A percentile compares a stretch with the other conserved stretches of the same genome.
Evolutionary conservation across 1,140 invertebrate species (phyloP).

Genomic region (Drosophila chauvacae): DNA sequence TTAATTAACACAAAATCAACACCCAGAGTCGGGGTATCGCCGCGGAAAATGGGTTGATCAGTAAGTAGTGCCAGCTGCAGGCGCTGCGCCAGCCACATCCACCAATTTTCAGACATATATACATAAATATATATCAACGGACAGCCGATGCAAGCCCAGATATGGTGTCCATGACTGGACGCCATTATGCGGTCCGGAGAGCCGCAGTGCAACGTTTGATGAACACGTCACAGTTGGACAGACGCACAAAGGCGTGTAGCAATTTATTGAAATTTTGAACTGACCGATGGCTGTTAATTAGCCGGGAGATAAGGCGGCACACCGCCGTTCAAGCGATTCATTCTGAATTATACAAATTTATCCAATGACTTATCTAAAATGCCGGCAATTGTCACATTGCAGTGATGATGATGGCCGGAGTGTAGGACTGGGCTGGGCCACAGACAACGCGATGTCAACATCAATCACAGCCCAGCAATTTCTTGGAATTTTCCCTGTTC

Average conservation of each 20-base stretch:
- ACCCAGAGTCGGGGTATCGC: constrained; percentile 30
- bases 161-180: constrained; percentile 48
- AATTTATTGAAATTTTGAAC: constrained; percentile 57
- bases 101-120: constrained; percentile 2
- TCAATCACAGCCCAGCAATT: constrained; percentile 74
- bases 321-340: constrained; percentile 10
- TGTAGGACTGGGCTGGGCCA: constrained; percentile 25
- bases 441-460: constrained; percentile 50
- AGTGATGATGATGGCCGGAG: constrained; percentile 17
- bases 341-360: constrained; percentile 15
- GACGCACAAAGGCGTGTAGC: constrained; percentile 53
- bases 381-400: constrained; percentile 31
- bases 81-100: constrained; percentile 24
- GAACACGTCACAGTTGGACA: constrained; percentile 74
- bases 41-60: constrained; percentile 57
- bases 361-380: constrained; percentile 24
- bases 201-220: constrained; percentile 73
- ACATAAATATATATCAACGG: neutral
- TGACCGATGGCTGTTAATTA: constrained; percentile 47
- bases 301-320: constrained; percentile 33
- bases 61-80: constrained; percentile 46
- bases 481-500: constrained; percentile 61
- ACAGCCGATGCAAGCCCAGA: constrained; percentile 23
- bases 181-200: constrained; percentile 47
- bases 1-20: constrained; percentile 76